These are phyloP conservation scores for Thermophis baileyi DNA, from an alignment of 2,113 vertebrate genomes.

Conservation along the genomic window DNA sequence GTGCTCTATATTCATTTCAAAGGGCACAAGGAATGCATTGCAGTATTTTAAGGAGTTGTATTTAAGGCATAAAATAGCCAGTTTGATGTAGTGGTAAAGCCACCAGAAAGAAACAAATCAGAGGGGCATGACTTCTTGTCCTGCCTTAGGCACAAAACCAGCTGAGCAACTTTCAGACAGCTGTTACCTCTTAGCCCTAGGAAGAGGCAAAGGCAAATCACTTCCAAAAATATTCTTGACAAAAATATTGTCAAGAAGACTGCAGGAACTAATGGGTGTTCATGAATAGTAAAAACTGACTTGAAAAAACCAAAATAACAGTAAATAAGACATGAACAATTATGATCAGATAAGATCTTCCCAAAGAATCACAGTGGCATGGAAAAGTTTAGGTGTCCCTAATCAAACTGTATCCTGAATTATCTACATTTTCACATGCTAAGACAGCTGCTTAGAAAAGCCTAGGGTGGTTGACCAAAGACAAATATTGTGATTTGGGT, in stretches of 20 bases:
- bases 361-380: background rate
- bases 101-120: background rate
- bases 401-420: background rate
- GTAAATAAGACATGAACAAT: background rate
- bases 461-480: background rate
- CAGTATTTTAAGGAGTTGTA: background rate
- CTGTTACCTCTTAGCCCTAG: background rate
- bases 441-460: background rate
- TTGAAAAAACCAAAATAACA: background rate
- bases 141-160: background rate
- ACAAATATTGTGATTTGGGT: background rate
- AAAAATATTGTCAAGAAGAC: background rate
- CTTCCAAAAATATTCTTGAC: background rate
- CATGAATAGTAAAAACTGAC: background rate
- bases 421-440: background rate
- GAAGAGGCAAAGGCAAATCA: background rate
- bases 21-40: background rate
- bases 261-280: background rate
- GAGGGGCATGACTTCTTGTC: background rate
- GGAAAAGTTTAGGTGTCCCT: background rate
- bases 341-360: background rate
- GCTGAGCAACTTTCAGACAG: background rate
- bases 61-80: background rate
- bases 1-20: background rate
- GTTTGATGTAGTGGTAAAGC: background rate